Base-by-base conservation (phyloP, 2,888 invertebrate species). In the Sarcophaga rosellei region DNA sequence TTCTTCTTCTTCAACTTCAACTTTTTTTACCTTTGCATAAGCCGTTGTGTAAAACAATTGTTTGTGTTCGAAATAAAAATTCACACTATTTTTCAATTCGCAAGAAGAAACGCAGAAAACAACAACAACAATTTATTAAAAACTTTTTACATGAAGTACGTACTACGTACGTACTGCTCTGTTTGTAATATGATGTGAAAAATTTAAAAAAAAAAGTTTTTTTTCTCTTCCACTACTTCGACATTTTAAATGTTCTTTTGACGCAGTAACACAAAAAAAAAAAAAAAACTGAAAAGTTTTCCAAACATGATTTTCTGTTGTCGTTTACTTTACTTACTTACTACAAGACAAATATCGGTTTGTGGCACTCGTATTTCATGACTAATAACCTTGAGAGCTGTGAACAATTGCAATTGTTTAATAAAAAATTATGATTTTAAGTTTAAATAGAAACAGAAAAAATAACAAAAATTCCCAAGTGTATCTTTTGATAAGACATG, bases 41-140 rank as follows among this genome's bases (percentile, higher is more conserved):
- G 45, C n/a, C 47, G 59, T 80, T 80, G 70, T 75, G 53, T 84
- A 79, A 84, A 25, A 79, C 47, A 79, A 65, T 79, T 75, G 75
- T 45, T n/a, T n/a, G 20, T 65, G 25, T 66, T 72, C 65, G 15
- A 11, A 47, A 65, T 53, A 57, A 61, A 35, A 75, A 59, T 79
- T 79, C 79, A 79, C 79, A 79, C 75, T 15, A 61, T 69, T 74
- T 35, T 83, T 69, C 62, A 75, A 65, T n/a, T 53, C 53, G 53
- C 4, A 25, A 21, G 10, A 63, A 68, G 35, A 35, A 35, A 35
- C 35, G 8, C 35, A 35, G 10, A 35, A 10, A 35, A 35, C 2
- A 35, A 25, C 25, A 25, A 35, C 10, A 35, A 35, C 0, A 35
- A 35, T 35, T 35, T 35, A 1, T 44, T 15, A 12, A 61, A 45